Conservation (phyloP, 2,113 vertebrate species). For the Psophia crepitans region DNA sequence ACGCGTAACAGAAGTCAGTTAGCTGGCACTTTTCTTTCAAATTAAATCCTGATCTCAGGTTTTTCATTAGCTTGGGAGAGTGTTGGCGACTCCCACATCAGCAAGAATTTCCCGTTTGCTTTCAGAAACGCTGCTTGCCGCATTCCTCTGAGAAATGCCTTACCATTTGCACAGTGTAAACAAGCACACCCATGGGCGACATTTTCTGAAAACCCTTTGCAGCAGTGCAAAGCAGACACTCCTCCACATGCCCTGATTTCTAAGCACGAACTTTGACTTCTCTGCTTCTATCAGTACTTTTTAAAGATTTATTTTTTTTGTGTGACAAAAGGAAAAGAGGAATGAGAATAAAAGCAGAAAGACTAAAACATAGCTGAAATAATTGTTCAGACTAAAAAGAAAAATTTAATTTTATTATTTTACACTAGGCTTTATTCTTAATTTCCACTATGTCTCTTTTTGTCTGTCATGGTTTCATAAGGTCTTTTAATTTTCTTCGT, state of each 20-base stretch:
- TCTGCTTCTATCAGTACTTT: not conserved
- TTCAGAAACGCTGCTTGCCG: not conserved
- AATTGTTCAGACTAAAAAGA: not conserved
- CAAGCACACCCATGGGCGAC: not conserved
- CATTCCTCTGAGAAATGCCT: constrained; percentile 36
- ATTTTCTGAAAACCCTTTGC: not conserved
- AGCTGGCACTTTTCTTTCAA: not conserved
- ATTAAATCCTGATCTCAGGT: not conserved
- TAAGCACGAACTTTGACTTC: not conserved
- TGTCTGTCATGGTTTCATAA: not conserved
- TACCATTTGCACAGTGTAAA: not conserved
- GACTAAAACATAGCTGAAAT: not conserved
- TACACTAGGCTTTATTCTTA: not conserved
- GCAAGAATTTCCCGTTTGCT: constrained; percentile 51
- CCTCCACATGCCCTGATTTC: not conserved
- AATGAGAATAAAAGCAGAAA: not conserved
- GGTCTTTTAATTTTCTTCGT: not conserved
- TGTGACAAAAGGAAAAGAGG: not conserved
- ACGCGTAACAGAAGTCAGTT: not conserved
- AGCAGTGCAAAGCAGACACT: not conserved
- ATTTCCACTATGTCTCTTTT: not conserved
- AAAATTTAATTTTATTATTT: not conserved
- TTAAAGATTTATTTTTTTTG: not conserved
- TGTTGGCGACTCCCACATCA: constrained; percentile 16
- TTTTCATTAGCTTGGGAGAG: constrained; percentile 3